Percentiles rank a stretch among this genome's conserved stretches.
These are phyloP conservation scores for Tetranychus truncatus DNA, from an alignment of 2,888 invertebrate genomes.

Conservation along the genomic window DNA sequence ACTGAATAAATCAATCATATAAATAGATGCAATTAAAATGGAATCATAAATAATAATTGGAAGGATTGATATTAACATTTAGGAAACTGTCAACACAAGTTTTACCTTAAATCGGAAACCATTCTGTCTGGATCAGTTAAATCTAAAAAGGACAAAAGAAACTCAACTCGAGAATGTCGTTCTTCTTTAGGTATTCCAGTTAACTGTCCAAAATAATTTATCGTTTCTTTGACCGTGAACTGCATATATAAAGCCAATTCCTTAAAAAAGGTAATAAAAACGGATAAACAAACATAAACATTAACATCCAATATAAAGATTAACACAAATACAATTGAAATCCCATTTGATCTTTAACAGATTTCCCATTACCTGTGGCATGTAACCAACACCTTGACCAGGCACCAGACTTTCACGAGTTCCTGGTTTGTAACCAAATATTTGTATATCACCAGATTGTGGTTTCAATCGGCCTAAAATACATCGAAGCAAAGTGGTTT, in stretches of 20 bases:
- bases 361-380: conserved; percentile 49
- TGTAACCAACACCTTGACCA: conserved; percentile 80
- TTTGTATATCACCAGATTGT: conserved; percentile 69
- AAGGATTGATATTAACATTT: background rate
- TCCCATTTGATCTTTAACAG: too few species aligned
- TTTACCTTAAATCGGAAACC: conserved; percentile 30
- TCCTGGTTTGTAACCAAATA: conserved; percentile 72
- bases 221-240: conserved; percentile 33
- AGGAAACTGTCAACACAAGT: background rate
- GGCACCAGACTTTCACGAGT: conserved; percentile 76
- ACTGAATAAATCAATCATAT: background rate
- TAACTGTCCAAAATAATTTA: conserved; percentile 33
- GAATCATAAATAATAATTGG: background rate
- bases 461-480: conserved; percentile 69
- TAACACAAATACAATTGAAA: too few species aligned
- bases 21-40: background rate
- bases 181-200: conserved; percentile 23
- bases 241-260: conserved; percentile 25
- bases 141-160: conserved; percentile 33
- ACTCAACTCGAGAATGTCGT: conserved; percentile 29
- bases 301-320: background rate
- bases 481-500: conserved; percentile 75
- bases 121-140: conserved; percentile 31
- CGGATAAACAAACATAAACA: background rate
- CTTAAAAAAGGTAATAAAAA: conserved; percentile 13